phyloP scores from a whole-genome alignment of 2,113 vertebrate species.

The Indicator indicator region DNA sequence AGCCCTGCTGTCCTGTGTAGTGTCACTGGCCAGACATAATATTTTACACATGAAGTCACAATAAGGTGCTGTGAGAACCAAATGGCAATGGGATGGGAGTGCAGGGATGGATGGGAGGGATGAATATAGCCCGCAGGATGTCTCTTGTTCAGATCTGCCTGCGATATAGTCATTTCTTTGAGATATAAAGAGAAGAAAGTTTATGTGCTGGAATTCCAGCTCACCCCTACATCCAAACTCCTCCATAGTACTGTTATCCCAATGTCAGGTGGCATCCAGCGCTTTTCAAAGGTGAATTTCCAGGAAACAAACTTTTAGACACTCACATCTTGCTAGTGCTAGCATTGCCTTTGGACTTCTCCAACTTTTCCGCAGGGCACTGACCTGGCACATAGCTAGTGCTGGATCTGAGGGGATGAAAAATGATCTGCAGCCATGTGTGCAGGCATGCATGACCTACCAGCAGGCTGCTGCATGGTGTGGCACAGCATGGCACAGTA shows the following conservation, averaged over 20 bases:
- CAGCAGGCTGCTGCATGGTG: not conserved
- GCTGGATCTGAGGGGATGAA: not conserved
- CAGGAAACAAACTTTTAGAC: not conserved
- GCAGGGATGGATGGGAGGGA: not conserved
- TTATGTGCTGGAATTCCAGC: not conserved
- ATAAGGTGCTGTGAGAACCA: not conserved
- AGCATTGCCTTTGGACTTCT: not conserved
- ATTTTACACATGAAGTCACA: not conserved
- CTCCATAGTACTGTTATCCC: not conserved
- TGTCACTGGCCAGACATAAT: not conserved
- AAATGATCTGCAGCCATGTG: accelerated
- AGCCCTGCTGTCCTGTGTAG: not conserved
- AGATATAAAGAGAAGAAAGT: not conserved
- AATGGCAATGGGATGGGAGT: not conserved
- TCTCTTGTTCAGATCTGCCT: not conserved
- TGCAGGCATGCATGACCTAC: accelerated
- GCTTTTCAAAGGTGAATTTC: not conserved
- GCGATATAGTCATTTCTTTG: not conserved
- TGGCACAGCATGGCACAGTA: not conserved
- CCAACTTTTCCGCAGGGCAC: not conserved
- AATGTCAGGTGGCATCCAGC: not conserved
- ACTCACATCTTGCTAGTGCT: not conserved
- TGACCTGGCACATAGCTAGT: not conserved
- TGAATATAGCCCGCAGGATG: not conserved
- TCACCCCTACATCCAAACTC: not conserved